Evolutionary conservation across 2,797 vertebrate species (phyloP).

Genomic region (Hirundo rustica): DNA sequence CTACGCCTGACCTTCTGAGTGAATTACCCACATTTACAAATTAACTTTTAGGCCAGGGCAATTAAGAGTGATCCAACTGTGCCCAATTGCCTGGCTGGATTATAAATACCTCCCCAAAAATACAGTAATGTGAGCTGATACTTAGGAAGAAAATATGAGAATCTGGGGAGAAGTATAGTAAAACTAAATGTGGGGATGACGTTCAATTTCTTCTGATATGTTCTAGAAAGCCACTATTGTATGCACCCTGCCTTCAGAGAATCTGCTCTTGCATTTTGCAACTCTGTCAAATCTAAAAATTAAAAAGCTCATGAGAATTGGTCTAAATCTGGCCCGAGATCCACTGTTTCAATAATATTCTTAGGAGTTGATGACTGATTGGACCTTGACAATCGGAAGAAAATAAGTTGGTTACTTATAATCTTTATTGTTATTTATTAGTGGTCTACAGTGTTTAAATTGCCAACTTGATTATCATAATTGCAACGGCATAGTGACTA

Average conservation of each 20-base stretch:
- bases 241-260: background rate
- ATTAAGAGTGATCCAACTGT: background rate
- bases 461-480: background rate
- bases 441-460: background rate
- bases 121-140: background rate
- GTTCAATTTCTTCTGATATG: background rate
- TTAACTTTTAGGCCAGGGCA: background rate
- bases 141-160: background rate
- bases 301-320: background rate
- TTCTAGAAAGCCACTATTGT: background rate
- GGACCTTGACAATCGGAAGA: background rate
- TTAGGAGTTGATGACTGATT: background rate
- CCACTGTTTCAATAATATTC: background rate
- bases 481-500: background rate
- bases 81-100: background rate
- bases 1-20: background rate
- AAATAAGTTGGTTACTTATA: background rate
- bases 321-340: background rate
- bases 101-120: background rate
- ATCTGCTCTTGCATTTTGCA: background rate
- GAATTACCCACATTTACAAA: background rate
- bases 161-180: background rate
- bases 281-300: background rate
- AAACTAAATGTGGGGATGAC: background rate
- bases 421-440: background rate